Evolutionary conservation across 2,888 invertebrate genomes (phyloP).

Genomic region (Chromoteleia sp.): DNA sequence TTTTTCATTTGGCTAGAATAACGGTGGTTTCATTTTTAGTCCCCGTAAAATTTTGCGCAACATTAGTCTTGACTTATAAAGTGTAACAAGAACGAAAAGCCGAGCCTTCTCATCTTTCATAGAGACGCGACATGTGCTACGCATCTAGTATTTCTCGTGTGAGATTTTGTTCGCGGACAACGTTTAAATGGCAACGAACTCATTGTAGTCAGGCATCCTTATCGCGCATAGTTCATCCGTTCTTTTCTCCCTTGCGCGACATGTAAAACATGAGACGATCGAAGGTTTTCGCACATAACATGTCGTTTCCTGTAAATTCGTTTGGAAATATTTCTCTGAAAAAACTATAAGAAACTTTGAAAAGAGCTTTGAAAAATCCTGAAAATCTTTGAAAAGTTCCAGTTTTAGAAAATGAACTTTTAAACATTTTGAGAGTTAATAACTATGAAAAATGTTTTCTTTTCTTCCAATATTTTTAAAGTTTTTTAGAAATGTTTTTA

Average conservation of each 20-base stretch:
- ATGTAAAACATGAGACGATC: slow-evolving; percentile 38
- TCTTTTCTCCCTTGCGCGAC: slow-evolving; percentile 14
- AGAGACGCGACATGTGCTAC: slow-evolving; percentile 32
- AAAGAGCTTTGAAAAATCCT: too few relatives aligned
- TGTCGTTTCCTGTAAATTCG: slow-evolving; percentile 33
- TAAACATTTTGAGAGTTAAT: too few relatives aligned
- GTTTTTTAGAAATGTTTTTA: too few relatives aligned
- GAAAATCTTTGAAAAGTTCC: too few relatives aligned
- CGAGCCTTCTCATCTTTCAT: slow-evolving; percentile 30
- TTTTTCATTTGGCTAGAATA: too few relatives aligned
- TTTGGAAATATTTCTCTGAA: too few relatives aligned
- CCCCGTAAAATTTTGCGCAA: neutral
- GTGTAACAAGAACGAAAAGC: slow-evolving; percentile 3
- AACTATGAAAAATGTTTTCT: too few relatives aligned
- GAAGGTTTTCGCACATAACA: neutral
- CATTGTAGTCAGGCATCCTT: slow-evolving; percentile 43
- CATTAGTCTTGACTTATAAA: slow-evolving; percentile 15
- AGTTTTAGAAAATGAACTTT: too few relatives aligned
- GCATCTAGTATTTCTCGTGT: slow-evolving; percentile 52
- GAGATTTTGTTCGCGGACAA: slow-evolving; percentile 35
- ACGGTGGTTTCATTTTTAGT: too few relatives aligned
- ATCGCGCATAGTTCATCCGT: slow-evolving; percentile 36
- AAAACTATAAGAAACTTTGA: too few relatives aligned
- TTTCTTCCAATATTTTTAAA: too few relatives aligned
- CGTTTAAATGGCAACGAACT: slow-evolving; percentile 51